Base-by-base conservation (phyloP, 92 coral and sea anemone genomes). In the Zoanthus sansibaricus region DNA sequence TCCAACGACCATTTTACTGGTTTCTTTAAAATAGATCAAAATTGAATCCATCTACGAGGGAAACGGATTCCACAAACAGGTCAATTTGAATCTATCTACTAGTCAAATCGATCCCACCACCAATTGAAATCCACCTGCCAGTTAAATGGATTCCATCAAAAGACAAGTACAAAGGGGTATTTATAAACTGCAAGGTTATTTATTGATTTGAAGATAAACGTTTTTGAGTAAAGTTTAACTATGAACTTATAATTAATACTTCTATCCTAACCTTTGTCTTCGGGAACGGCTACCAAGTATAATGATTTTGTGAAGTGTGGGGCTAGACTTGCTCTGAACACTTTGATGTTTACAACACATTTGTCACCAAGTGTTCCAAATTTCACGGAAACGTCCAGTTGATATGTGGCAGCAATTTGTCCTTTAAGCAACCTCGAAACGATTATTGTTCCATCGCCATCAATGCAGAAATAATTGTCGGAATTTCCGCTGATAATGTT, bases 391-490 rank as follows among this genome's bases (percentile, higher is more conserved):
- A 93, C 95, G 37, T 83, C 87, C 49, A 96, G 84, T 56, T 91
- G 88, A 42, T 93, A 96, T 56, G 95, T 90, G 6, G 90, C n/a
- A 20, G 79, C 86, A 9, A 59, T 91, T 88, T 93, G 95, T 32
- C 91, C 84, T 84, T 95, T 90, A 47, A 96, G 88, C 30, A 86
- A 72, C 37, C 86, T 94, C 14, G 98, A 91, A 17, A 91, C 91
- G 17, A 89, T 79, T 52, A 96, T 88, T 10, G 89, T 84, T 33
- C 99, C 99, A 51, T 79, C 51, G 30, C 82, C 79, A 44, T 90
- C 88, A 62, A 96, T 88, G 16, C 98, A 94, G 71, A 96, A 96
- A 73, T 68, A 82, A 15, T 91, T 82, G 69, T 87, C 94, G 21
- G 91, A 72, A 72, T 96, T 94, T 47, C 99, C 98, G 20, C 82